Conservation (phyloP, 2,888 invertebrate genomes). For the Oxycera nigricornis region DNA sequence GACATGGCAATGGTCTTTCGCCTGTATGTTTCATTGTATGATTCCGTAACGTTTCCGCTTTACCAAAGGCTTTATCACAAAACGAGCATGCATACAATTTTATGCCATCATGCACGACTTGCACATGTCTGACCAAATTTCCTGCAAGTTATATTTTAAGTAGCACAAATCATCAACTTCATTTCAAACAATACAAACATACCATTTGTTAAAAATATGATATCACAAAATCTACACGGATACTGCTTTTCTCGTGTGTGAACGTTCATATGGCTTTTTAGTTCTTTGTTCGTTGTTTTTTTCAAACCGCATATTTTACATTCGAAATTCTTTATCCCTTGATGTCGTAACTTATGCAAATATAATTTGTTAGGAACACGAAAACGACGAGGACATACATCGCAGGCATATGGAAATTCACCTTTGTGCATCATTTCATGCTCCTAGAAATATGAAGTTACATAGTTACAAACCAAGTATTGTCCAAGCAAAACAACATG, state of each 20-base stretch:
- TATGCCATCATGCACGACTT: conserved; percentile 42
- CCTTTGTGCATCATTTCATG: conserved; percentile 38
- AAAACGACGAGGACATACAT: conserved; percentile 28
- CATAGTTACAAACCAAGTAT: too few species aligned
- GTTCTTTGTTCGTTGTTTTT: conserved; percentile 34
- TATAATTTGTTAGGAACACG: conserved; percentile 20
- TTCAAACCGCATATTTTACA: conserved; percentile 31
- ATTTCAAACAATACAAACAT: background rate
- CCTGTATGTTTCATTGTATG: conserved; percentile 45
- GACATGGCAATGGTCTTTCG: conserved; percentile 40
- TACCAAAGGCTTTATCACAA: conserved; percentile 43
- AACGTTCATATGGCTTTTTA: conserved; percentile 38
- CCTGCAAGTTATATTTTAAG: conserved; percentile 17
- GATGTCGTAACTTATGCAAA: conserved; percentile 34
- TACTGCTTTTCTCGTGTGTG: conserved; percentile 35
- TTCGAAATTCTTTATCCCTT: conserved; percentile 30
- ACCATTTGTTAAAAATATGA: conserved; percentile 32
- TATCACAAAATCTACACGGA: conserved; percentile 30
- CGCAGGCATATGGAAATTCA: conserved; percentile 34
- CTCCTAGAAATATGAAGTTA: conserved; percentile 14
- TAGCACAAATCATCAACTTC: background rate
- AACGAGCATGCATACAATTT: conserved; percentile 34
- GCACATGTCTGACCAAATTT: conserved; percentile 42
- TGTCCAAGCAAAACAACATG: too few species aligned
- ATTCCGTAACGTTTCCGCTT: conserved; percentile 43